These are phyloP conservation scores for Lycodopsis pacificus DNA, from an alignment of 2,797 vertebrate species.

Conservation along the genomic window DNA sequence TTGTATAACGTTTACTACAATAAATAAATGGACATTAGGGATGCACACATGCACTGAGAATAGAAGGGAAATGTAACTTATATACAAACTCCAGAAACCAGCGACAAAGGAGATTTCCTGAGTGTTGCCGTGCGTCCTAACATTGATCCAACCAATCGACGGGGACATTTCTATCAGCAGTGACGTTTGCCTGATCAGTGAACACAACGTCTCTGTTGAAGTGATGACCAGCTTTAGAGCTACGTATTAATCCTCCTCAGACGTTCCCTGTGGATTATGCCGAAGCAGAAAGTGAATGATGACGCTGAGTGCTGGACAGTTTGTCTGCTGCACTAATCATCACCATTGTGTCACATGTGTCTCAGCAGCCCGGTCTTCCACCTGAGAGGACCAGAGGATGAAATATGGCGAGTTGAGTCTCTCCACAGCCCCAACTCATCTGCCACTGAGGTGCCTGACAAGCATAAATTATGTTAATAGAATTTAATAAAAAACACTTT, in stretches of 20 bases:
- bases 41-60: too few species aligned
- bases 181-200: conserved; percentile 16
- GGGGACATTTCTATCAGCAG: neutral
- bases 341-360: conserved; percentile 43
- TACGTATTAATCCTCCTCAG: conserved; percentile 31
- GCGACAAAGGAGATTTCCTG: neutral
- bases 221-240: conserved; percentile 26
- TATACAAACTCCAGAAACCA: neutral
- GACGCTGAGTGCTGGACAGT: conserved; percentile 34
- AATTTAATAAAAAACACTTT: conserved; percentile 88
- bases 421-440: conserved; percentile 51
- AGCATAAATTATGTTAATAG: conserved; percentile 88
- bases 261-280: conserved; percentile 29
- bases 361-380: conserved; percentile 39
- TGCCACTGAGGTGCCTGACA: conserved; percentile 78
- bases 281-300: conserved; percentile 54
- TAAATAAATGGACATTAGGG: too few species aligned
- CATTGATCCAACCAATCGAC: neutral
- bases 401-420: conserved; percentile 66
- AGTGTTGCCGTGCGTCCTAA: neutral
- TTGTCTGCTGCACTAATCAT: conserved; percentile 59
- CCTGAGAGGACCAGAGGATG: conserved; percentile 61
- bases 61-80: neutral
- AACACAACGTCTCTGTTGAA: conserved; percentile 26
- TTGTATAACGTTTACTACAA: too few species aligned